Conservation (phyloP, 2,797 vertebrate genomes). For the Periparus ater region DNA sequence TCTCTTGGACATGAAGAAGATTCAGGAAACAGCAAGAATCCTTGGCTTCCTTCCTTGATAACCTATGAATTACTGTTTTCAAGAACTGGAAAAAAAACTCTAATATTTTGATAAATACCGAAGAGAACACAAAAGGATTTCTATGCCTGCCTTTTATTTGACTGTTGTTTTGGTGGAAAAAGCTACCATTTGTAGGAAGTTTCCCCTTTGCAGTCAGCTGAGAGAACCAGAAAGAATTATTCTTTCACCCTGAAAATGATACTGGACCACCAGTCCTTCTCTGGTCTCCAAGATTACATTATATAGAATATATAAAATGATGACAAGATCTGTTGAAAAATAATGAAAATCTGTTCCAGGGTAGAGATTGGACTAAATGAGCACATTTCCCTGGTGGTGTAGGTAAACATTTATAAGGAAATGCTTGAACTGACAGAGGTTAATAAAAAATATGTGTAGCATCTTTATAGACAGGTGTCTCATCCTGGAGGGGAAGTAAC, state of each 20-base stretch:
- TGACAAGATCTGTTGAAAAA: not conserved
- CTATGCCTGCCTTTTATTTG: rapidly evolving
- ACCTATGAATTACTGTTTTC: not conserved
- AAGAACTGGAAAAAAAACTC: not conserved
- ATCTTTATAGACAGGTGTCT: not conserved
- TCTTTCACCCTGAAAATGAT: not conserved
- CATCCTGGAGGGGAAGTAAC: not conserved
- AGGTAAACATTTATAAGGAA: not conserved
- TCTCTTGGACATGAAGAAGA: not conserved
- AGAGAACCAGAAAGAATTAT: not conserved
- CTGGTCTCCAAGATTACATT: not conserved
- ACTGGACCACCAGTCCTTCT: not conserved
- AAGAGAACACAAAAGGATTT: not conserved
- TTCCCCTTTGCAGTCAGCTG: not conserved
- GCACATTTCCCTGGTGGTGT: not conserved
- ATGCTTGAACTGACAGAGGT: not conserved
- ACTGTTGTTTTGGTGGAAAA: not conserved
- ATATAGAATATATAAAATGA: not conserved
- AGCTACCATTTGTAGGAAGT: not conserved
- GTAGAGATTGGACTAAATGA: not conserved
- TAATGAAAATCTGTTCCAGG: not conserved
- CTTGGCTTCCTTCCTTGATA: not conserved
- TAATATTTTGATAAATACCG: not conserved
- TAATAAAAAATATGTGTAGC: not conserved
- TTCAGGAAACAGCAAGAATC: not conserved